Evolutionary conservation across 2,888 invertebrate species (phyloP).

Genomic region (Brenthis hecate): DNA sequence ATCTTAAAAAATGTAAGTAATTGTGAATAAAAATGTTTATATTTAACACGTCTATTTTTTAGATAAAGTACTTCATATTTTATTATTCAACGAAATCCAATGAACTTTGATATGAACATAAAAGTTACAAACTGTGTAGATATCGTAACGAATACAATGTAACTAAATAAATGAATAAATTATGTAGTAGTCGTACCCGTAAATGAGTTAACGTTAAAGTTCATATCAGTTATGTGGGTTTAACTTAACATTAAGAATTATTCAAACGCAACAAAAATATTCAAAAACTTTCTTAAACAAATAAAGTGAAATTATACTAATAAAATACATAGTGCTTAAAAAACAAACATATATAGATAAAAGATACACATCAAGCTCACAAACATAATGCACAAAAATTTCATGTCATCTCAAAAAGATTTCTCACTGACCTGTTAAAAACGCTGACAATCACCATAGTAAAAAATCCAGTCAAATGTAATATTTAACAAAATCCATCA

Average conservation of each 20-base stretch:
- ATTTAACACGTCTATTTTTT: neutral
- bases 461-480: conserved; percentile 64
- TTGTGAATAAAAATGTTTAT: neutral
- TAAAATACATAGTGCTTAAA: neutral
- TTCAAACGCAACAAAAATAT: conserved; percentile 47
- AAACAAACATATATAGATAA: neutral
- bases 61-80: neutral
- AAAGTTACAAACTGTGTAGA: conserved; percentile 11
- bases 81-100: neutral
- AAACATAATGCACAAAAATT: conserved; percentile 15
- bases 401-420: neutral
- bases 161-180: conserved; percentile 37
- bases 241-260: conserved; percentile 47
- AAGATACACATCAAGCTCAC: neutral
- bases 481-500: conserved; percentile 57
- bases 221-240: conserved; percentile 43
- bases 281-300: neutral
- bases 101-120: conserved; percentile 17
- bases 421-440: conserved; percentile 73
- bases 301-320: neutral
- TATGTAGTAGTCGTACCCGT: conserved; percentile 20
- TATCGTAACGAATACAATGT: conserved; percentile 31
- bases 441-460: conserved; percentile 81
- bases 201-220: conserved; percentile 11
- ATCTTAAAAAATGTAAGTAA: too few species aligned